Conservation (phyloP, 64 coral and sea anemone genomes). For the Stichodactyla helianthus region DNA sequence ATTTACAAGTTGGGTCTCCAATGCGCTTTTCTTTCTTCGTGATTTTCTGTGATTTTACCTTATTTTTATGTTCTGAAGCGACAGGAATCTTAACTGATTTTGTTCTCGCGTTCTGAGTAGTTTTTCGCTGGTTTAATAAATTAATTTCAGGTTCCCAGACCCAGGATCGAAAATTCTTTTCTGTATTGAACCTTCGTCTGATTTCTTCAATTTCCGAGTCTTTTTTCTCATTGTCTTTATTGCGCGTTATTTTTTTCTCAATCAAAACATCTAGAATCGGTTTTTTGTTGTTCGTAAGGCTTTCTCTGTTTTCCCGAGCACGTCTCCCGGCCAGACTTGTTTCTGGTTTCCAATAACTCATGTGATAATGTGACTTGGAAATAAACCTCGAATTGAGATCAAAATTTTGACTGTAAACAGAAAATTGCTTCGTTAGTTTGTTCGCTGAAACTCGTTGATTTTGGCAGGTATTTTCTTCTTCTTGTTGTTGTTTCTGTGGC, state of each 20-base stretch:
- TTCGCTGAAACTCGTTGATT: neutral
- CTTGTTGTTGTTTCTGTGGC: neutral
- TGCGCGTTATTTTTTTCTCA: neutral
- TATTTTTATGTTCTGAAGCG: neutral
- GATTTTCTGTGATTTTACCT: constrained; percentile 1
- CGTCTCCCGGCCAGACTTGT: neutral
- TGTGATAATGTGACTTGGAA: constrained; percentile 10
- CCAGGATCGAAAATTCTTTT: neutral
- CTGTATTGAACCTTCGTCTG: neutral
- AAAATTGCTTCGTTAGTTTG: neutral
- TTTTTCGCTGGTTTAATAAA: neutral
- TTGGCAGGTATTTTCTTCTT: neutral
- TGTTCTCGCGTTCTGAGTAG: neutral
- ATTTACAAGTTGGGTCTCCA: neutral
- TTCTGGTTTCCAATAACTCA: neutral
- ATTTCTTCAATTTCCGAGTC: neutral
- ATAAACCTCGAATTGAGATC: constrained; percentile 22
- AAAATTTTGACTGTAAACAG: constrained; percentile 18
- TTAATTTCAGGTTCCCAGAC: neutral
- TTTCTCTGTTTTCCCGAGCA: neutral
- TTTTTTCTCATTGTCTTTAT: neutral
- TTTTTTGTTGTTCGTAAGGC: neutral
- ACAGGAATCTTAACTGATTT: neutral
- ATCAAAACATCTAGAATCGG: neutral
- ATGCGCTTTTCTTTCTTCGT: neutral